These are phyloP conservation scores for Galerucella pusilla DNA, from an alignment of 2,888 invertebrate genomes.

Conservation along the genomic window DNA sequence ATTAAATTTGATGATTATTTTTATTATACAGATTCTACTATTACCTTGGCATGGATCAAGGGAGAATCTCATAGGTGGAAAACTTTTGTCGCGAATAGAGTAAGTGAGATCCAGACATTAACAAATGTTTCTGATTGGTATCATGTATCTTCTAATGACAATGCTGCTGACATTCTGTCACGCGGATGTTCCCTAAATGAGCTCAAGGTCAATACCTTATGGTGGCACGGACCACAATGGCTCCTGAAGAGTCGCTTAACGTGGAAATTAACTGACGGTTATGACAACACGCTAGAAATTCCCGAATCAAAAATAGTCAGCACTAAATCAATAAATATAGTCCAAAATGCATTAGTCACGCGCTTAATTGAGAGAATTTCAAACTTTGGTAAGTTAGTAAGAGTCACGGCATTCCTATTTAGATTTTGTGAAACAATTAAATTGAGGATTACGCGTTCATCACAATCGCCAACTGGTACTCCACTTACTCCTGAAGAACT, in stretches of 20 bases:
- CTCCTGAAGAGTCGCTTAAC: background rate
- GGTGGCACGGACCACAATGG: background rate
- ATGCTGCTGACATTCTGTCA: constrained; percentile 33
- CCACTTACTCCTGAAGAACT: background rate
- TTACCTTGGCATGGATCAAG: constrained; percentile 35
- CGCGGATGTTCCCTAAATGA: constrained; percentile 5
- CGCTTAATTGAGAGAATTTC: background rate
- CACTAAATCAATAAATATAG: background rate
- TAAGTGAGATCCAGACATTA: constrained; percentile 38
- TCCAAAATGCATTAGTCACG: background rate
- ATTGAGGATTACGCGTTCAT: background rate
- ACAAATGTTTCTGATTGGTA: constrained; percentile 30
- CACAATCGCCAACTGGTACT: background rate
- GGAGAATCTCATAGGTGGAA: constrained; percentile 33
- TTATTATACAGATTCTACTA: constrained; percentile 30
- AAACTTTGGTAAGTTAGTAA: background rate
- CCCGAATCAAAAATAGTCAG: background rate
- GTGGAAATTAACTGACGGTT: background rate
- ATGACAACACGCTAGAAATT: background rate
- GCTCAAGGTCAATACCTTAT: background rate
- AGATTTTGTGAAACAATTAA: background rate
- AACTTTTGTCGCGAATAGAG: constrained; percentile 40
- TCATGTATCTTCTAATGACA: constrained; percentile 35
- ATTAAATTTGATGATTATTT: constrained; percentile 9
- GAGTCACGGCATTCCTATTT: background rate